Percentiles rank a stretch among this genome's conserved stretches.
Conservation (phyloP, 2,113 vertebrate genomes). For the Bujurquina vittata region DNA sequence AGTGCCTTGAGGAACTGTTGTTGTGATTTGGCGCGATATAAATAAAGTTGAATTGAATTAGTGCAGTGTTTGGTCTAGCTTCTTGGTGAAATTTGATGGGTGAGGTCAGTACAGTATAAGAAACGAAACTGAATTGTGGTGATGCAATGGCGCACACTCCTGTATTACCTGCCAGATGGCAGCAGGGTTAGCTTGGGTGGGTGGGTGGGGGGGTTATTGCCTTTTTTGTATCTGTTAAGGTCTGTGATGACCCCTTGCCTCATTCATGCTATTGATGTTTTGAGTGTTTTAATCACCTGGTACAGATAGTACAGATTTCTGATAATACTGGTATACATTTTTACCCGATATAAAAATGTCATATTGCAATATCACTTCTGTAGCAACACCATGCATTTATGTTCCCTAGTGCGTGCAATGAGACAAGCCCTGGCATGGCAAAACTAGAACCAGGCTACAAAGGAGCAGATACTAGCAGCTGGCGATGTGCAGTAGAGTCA, state of each 20-base stretch:
- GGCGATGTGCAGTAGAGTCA: no score
- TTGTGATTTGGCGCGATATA: no score
- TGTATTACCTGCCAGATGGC: no score
- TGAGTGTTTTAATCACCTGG: neutral
- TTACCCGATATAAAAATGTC: rapidly evolving
- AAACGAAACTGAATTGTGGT: neutral
- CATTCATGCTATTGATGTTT: neutral
- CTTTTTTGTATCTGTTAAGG: neutral
- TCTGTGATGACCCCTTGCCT: no score
- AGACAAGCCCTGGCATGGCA: neutral
- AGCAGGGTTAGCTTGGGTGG: no score
- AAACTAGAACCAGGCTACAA: no score
- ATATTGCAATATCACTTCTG: rapidly evolving
- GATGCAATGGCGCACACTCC: no score
- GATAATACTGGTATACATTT: neutral
- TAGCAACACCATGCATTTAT: neutral
- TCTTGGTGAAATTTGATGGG: neutral
- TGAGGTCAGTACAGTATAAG: neutral
- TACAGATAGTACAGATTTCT: no score
- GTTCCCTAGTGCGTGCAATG: neutral
- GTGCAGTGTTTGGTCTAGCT: neutral
- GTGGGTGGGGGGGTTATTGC: neutral
- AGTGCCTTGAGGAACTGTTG: no score
- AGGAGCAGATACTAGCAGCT: no score
- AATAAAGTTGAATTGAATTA: no score